Base-by-base conservation (phyloP, 2,888 invertebrate genomes). In the Hyposoter didymator region DNA sequence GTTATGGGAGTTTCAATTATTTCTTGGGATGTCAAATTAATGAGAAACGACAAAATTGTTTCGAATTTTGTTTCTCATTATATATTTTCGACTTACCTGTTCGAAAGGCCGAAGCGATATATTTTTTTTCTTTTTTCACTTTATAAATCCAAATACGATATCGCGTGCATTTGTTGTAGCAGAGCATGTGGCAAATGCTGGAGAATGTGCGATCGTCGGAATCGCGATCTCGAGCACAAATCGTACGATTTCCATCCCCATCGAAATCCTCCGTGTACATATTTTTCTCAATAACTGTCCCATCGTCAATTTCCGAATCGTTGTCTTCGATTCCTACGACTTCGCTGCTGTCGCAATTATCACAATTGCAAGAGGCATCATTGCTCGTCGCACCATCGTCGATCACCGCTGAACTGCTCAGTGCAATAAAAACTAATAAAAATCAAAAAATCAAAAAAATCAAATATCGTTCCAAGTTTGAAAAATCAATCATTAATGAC, bases 141-240 rank as follows among this genome's bases (percentile, higher is more conserved):
- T 78, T 75, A 49, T 88, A 85, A 70, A 87, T 85, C 62, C 85
- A 79, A 10, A 88, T 22, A 5, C 89, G 90, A 82, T 89, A 91
- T 74, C 84, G 88, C 43, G 92, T 89, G 84, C 93, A 93, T n/a
- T 87, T 87, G 87, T 93, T 93, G 84, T 89, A 85, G 86, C 93
- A 93, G 28, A 89, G 87, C 93, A 93, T 93, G 83, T 93, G 92
- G 87, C 93, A 93, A 45, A 93, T 86, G 82, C 91, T 93, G 8
- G 90, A 87, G 73, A 93, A 93, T 6, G 90, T 90, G 80, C 90
- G 90, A 88, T 93, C 91, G 45, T 89, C 88, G 74, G 84, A 85
- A 75, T 92, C 90, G 3, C 91, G 90, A 90, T 90, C 90, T 22
- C 91, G 88, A n/a, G 93, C 93, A 87, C 93, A 93, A 84, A 93